Evolutionary conservation across 2,113 vertebrate genomes (phyloP).

Genomic region (Cariama cristata): DNA sequence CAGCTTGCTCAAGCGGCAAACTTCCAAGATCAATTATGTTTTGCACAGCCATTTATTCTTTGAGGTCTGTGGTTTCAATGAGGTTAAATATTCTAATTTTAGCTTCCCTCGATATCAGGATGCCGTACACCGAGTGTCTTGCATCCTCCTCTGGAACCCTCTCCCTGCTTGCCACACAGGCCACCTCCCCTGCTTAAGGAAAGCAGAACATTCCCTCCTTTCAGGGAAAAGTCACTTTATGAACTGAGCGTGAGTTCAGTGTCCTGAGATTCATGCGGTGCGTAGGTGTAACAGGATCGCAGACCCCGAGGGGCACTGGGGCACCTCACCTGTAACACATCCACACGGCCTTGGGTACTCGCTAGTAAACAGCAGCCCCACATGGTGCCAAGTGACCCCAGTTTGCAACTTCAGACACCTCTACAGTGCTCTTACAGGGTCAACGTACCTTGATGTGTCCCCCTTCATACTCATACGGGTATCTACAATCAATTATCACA

Average conservation of each 20-base stretch:
- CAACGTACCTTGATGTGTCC: conserved; percentile 91
- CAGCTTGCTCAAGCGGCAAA: neutral
- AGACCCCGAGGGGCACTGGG: neutral
- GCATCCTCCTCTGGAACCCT: neutral
- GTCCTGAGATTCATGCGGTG: accelerated
- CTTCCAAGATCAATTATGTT: neutral
- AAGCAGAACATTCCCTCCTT: neutral
- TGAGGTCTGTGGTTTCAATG: neutral
- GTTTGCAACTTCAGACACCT: neutral
- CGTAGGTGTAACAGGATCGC: accelerated
- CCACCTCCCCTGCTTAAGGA: neutral
- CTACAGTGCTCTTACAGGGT: accelerated
- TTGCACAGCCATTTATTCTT: neutral
- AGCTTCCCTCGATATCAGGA: neutral
- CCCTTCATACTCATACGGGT: conserved; percentile 95
- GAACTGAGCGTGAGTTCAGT: neutral
- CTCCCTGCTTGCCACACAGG: neutral
- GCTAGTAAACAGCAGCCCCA: neutral
- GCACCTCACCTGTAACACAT: neutral
- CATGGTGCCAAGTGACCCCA: accelerated
- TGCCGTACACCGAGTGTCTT: neutral
- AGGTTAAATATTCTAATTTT: neutral
- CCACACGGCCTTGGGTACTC: accelerated
- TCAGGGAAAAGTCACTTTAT: neutral
- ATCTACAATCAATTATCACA: conserved; percentile 93